phyloP scores from a whole-genome alignment of 1,140 invertebrate species.

The Sesamia nonagrioides region DNA sequence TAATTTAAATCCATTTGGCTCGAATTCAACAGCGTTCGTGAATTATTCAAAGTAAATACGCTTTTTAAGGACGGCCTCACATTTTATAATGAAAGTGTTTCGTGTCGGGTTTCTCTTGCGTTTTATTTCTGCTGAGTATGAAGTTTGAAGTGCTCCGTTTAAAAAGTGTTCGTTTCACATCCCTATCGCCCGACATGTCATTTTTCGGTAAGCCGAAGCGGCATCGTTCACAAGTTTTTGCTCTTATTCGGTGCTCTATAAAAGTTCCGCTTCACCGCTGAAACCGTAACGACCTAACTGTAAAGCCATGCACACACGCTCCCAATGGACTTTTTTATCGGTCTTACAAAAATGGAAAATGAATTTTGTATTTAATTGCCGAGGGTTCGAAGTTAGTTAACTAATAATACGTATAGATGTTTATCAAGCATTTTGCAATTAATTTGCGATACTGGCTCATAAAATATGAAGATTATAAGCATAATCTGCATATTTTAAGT shows the following conservation, averaged over 20 bases:
- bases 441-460: slow-evolving; percentile 12
- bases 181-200: slow-evolving; percentile 44
- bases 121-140: slow-evolving; percentile 6
- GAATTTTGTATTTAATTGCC: neutral
- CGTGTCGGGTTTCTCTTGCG: slow-evolving; percentile 15
- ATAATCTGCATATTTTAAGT: slow-evolving; percentile 23
- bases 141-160: slow-evolving; percentile 29
- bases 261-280: slow-evolving; percentile 52
- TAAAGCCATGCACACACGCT: slow-evolving; percentile 24
- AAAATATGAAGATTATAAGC: slow-evolving; percentile 36
- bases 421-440: slow-evolving; percentile 30
- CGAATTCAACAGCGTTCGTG: slow-evolving; percentile 33
- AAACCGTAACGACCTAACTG: slow-evolving; percentile 24
- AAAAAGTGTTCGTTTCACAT: neutral
- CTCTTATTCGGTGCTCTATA: slow-evolving; percentile 52
- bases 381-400: neutral
- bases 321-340: neutral
- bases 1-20: slow-evolving; percentile 42
- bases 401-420: neutral
- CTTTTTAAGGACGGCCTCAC: slow-evolving; percentile 15
- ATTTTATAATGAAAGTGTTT: slow-evolving; percentile 19
- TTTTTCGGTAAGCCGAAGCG: slow-evolving; percentile 51
- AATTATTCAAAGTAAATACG: slow-evolving; percentile 36
- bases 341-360: slow-evolving; percentile 4
- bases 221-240: slow-evolving; percentile 50